A percentile compares a stretch with the other conserved stretches of the same genome.
phyloP scores from a whole-genome alignment of 2,113 vertebrate genomes.

The Pitta sordida region DNA sequence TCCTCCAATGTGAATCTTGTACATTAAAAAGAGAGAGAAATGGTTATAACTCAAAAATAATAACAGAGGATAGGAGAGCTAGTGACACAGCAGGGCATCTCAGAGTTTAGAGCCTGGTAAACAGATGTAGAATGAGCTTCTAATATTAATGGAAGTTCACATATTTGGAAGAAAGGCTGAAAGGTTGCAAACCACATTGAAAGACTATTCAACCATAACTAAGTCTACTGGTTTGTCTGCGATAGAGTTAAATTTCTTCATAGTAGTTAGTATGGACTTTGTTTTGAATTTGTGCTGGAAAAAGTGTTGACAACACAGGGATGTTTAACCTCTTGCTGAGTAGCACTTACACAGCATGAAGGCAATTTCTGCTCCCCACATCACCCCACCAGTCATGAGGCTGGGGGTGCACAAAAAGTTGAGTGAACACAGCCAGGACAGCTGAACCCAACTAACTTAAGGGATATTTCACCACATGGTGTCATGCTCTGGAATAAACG shows the following conservation, averaged over 20 bases:
- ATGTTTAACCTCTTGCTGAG: background rate
- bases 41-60: background rate
- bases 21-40: background rate
- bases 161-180: background rate
- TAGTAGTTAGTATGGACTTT: background rate
- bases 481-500: background rate
- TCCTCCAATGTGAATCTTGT: rapidly evolving
- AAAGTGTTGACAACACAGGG: background rate
- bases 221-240: background rate
- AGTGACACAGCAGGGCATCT: background rate
- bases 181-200: background rate
- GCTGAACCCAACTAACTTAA: background rate
- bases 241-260: background rate
- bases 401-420: background rate
- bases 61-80: background rate
- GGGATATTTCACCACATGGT: background rate
- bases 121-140: background rate
- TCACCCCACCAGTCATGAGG: background rate
- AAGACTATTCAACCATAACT: background rate
- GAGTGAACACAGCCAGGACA: background rate
- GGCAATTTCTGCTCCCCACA: background rate
- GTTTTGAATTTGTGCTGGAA: background rate
- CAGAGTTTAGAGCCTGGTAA: background rate
- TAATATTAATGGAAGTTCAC: background rate
- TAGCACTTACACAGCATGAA: background rate